Evolutionary conservation across 2,113 vertebrate species (phyloP).

Genomic region (Chiloscyllium plagiosum): DNA sequence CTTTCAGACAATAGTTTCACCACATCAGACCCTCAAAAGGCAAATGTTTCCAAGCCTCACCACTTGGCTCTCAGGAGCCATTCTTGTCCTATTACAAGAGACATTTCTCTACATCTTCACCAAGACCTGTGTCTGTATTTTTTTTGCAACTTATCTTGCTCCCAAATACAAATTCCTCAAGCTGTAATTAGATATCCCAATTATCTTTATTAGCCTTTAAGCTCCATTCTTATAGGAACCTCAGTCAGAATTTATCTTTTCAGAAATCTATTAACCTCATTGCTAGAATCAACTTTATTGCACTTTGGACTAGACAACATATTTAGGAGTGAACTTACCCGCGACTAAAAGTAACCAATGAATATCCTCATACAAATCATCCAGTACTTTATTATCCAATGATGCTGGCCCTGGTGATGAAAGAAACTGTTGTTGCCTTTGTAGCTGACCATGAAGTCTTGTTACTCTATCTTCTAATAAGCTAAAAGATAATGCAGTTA

Average conservation of each 20-base stretch:
- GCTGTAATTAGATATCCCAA: background rate
- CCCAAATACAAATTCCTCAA: background rate
- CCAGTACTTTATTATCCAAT: conserved; percentile 80
- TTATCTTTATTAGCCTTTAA: background rate
- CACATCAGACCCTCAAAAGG: too few species aligned
- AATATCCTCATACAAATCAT: conserved; percentile 97
- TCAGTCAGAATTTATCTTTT: background rate
- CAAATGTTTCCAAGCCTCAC: too few species aligned
- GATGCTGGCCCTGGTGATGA: conserved; percentile 70
- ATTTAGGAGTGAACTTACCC: conserved; percentile 60
- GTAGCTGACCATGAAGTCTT: conserved; percentile 86
- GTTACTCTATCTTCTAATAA: conserved; percentile 93
- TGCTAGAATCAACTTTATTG: background rate
- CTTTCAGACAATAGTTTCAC: too few species aligned
- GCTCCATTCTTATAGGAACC: background rate
- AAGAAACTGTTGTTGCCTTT: conserved; percentile 87
- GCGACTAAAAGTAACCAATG: conserved; percentile 98
- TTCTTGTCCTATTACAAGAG: too few species aligned
- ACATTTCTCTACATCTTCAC: too few species aligned
- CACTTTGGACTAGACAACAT: background rate
- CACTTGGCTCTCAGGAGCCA: too few species aligned
- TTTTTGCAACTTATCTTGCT: background rate
- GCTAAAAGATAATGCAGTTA: conserved; percentile 50
- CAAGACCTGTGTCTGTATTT: too few species aligned
- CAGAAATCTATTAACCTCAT: background rate